Conservation (phyloP, 2,888 invertebrate species). For the Drosophila nigritarsus region DNA sequence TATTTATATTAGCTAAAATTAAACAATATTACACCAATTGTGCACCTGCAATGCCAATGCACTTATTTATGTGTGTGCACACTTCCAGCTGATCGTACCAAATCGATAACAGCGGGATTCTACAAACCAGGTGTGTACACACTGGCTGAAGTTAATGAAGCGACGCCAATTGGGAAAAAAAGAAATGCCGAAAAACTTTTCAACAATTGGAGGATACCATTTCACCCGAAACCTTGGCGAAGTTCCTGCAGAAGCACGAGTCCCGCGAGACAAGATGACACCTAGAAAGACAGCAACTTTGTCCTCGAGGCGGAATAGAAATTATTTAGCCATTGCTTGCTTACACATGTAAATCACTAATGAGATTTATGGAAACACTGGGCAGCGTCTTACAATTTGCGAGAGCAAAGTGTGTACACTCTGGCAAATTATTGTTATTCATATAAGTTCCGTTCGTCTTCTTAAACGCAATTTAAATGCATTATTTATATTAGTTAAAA, state of each 20-base stretch:
- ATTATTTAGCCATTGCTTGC: neutral
- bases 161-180: neutral
- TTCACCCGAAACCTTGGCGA: slow-evolving; percentile 14
- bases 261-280: slow-evolving; percentile 25
- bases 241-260: slow-evolving; percentile 36
- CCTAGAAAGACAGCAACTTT: neutral
- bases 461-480: neutral
- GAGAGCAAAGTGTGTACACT: neutral
- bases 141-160: neutral
- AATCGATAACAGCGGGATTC: neutral
- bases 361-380: neutral
- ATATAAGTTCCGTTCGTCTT: no score
- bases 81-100: neutral
- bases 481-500: neutral
- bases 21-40: neutral
- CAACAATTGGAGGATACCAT: neutral
- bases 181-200: neutral
- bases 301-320: slow-evolving; percentile 19
- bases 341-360: neutral
- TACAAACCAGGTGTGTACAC: neutral
- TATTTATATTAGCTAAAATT: neutral
- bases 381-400: neutral
- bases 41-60: neutral
- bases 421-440: neutral
- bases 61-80: neutral